These are phyloP conservation scores for Cylloceria caligata DNA, from an alignment of 2,888 invertebrate genomes.

Conservation along the genomic window DNA sequence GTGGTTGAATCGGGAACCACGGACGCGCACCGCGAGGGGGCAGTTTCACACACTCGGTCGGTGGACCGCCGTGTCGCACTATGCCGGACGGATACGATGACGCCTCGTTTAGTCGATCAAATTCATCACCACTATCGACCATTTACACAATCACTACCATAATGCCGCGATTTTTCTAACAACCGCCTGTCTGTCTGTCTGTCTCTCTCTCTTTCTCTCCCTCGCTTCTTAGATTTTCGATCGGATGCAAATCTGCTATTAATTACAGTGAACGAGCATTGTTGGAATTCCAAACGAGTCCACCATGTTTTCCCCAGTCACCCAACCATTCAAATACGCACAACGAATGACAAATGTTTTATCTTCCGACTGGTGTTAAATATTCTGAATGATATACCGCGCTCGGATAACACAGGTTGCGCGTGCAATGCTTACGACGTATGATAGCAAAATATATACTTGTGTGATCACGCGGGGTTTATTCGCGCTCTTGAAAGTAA, in stretches of 20 bases:
- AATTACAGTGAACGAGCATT: neutral
- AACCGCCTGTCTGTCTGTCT: too few relatives aligned
- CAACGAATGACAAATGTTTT: neutral
- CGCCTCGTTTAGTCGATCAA: slow-evolving; percentile 15
- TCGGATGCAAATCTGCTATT: neutral
- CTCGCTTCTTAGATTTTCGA: too few relatives aligned
- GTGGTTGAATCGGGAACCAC: slow-evolving; percentile 77
- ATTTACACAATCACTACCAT: slow-evolving; percentile 12
- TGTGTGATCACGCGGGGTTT: neutral
- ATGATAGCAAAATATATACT: too few relatives aligned
- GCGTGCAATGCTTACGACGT: too few relatives aligned
- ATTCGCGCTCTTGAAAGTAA: slow-evolving; percentile 7
- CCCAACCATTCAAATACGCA: neutral
- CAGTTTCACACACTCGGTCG: slow-evolving; percentile 72
- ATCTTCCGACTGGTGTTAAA: neutral
- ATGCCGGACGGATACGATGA: slow-evolving; percentile 9
- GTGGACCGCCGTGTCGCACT: neutral
- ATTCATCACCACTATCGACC: slow-evolving; percentile 4
- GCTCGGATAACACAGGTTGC: neutral
- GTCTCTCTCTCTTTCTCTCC: neutral
- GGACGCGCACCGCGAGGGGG: slow-evolving; percentile 78
- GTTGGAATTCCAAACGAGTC: neutral
- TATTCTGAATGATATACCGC: neutral
- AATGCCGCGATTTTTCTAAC: neutral
- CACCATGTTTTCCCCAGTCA: neutral